These are phyloP conservation scores for Apomyelois bistriatella DNA, from an alignment of 2,888 invertebrate species.

Conservation along the genomic window DNA sequence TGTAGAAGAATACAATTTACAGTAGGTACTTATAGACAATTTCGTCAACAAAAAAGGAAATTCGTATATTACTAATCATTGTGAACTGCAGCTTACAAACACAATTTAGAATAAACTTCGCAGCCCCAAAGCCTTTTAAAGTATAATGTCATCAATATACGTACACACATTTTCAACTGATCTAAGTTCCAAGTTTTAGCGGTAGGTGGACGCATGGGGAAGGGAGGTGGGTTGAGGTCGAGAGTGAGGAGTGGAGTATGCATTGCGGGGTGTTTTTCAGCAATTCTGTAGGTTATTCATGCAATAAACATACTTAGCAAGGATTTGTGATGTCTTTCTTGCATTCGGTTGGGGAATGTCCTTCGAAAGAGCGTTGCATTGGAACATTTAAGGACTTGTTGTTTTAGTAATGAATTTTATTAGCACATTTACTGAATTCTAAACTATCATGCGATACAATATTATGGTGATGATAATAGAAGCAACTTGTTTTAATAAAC, in stretches of 20 bases:
- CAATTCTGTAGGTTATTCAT: constrained; percentile 5
- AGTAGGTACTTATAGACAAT: no score
- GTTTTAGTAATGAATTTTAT: no score
- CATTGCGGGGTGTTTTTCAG: constrained; percentile 42
- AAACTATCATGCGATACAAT: no score
- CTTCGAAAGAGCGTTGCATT: not conserved
- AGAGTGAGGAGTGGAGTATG: constrained; percentile 42
- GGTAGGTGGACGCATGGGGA: constrained; percentile 57
- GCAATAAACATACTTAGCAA: constrained; percentile 8
- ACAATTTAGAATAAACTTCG: no score
- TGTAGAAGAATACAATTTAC: no score
- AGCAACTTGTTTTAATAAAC: no score
- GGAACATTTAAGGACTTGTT: not conserved
- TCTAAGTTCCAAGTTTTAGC: constrained; percentile 49
- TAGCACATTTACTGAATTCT: no score
- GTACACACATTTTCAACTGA: not conserved
- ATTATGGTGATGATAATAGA: no score
- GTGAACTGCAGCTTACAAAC: no score
- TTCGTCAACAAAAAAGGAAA: no score
- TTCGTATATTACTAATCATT: no score
- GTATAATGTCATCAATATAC: not conserved
- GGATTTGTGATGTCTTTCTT: constrained; percentile 1
- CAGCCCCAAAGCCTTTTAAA: not conserved
- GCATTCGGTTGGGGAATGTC: not conserved
- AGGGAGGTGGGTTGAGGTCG: constrained; percentile 24